Base-by-base conservation (phyloP, 1,140 invertebrate species). In the Zaprionus capensis region DNA sequence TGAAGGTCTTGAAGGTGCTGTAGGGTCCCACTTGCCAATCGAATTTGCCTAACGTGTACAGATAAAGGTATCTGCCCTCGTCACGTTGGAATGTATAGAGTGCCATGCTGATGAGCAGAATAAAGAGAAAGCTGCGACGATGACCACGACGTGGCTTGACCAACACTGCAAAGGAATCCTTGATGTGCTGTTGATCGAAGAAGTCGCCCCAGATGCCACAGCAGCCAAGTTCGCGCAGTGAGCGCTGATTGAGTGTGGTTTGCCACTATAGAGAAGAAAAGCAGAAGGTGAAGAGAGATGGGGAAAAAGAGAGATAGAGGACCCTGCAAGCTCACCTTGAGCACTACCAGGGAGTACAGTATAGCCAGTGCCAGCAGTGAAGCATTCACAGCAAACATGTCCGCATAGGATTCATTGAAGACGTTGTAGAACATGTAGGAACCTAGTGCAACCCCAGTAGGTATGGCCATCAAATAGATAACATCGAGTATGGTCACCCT, bases 21-120 rank as follows among this genome's bases (percentile, higher is more conserved):
- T 94, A 96, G 5, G 93, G 92, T 1, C 90, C 84, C 0, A 95
- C 93, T 49, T 94, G 93, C 96, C 96, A 97, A 34, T 95, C 90
- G 80, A 97, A 96, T 26, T 95, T 94, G 24, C 94, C 91, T 44
- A 94, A 93, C 0, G 95, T 95, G 63, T 96, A 97, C 15, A 96
- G 79, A 78, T 95, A 96, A 55, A 95, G 94, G 83, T 95, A 95
- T 6, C 93, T 94, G 63, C 94, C 95, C 81, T 97, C 96, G 81
- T 97, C 96, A 86, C 96, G 94, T 92, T 97, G 96, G 75, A 97
- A 97, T 49, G 96, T 96, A 80, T 97, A 97, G 12, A 96, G 93
- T 1, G 94, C 94, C 96, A 97, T 96, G 5, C 95, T 94, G 9
- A 95, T 72, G 3, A 97, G 93, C 1, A 96, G 80, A 7, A 96